Percentiles rank a stretch among this genome's conserved stretches.
phyloP scores from a whole-genome alignment of 35 echinoderm and acorn worm genomes.

The Ptychodera flava region DNA sequence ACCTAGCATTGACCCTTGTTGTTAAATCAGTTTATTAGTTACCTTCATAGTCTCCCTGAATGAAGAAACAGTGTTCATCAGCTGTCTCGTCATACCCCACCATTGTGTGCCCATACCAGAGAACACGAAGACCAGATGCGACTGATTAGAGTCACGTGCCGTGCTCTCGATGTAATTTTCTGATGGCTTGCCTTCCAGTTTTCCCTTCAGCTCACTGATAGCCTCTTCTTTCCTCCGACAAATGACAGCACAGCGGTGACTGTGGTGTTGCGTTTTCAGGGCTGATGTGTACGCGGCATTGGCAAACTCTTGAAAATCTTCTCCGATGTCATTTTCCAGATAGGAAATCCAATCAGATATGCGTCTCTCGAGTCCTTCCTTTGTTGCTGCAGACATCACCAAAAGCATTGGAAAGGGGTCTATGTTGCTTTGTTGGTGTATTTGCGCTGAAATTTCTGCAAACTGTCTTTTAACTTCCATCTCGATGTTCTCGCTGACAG shows the following conservation, averaged over 20 bases:
- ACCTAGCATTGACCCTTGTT: too few species aligned
- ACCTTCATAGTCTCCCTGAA: slow-evolving; percentile 51
- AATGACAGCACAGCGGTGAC: slow-evolving; percentile 70
- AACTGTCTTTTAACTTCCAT: background rate
- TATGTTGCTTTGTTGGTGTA: background rate
- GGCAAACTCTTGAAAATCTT: slow-evolving; percentile 54
- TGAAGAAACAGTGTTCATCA: slow-evolving; percentile 21
- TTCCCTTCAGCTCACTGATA: slow-evolving; percentile 64
- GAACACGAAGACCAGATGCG: slow-evolving; percentile 39
- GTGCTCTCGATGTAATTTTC: slow-evolving; percentile 37
- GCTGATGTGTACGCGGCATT: slow-evolving; percentile 76
- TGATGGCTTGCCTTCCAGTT: slow-evolving; percentile 69
- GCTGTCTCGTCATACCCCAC: slow-evolving; percentile 70
- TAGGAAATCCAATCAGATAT: slow-evolving; percentile 14
- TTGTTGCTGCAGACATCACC: background rate
- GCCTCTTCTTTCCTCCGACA: slow-evolving; percentile 69
- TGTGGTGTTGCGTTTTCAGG: slow-evolving; percentile 60
- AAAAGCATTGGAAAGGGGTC: background rate
- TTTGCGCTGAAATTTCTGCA: background rate
- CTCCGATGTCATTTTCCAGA: slow-evolving; percentile 61
- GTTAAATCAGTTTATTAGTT: background rate
- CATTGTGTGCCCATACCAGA: slow-evolving; percentile 81
- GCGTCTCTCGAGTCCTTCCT: background rate
- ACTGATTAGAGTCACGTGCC: background rate
- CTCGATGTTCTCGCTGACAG: background rate